Percentiles rank a stretch among this genome's conserved stretches.
Conservation (phyloP, 2,888 invertebrate species). For the Metallyticus violacea region DNA sequence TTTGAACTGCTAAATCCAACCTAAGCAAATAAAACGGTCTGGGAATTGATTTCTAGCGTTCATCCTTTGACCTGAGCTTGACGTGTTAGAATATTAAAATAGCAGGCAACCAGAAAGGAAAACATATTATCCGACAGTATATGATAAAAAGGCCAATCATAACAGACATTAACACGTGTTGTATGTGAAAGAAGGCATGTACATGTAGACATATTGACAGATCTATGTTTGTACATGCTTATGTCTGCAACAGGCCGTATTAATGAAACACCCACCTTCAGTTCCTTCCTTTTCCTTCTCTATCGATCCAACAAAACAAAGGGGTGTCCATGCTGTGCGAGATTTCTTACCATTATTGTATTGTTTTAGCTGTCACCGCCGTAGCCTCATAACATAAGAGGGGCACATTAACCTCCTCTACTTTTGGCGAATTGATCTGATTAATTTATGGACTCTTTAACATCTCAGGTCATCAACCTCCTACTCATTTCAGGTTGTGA, state of each 20-base stretch:
- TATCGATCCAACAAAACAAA: not conserved
- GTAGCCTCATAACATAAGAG: not conserved
- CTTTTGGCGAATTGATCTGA: too few relatives aligned
- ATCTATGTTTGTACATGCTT: not conserved
- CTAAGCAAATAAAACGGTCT: not conserved
- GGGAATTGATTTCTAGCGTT: not conserved
- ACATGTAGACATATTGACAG: not conserved
- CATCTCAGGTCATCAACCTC: too few relatives aligned
- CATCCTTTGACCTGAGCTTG: not conserved
- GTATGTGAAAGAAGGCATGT: not conserved
- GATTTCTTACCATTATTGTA: not conserved
- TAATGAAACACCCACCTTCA: not conserved
- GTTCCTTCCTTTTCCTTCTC: not conserved
- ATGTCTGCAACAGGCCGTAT: not conserved
- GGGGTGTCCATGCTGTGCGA: not conserved
- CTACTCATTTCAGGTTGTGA: too few relatives aligned
- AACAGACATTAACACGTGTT: not conserved
- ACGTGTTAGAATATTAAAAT: not conserved
- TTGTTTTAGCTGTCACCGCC: not conserved
- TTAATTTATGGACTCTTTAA: too few relatives aligned
- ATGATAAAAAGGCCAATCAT: not conserved
- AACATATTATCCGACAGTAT: not conserved
- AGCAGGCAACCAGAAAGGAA: not conserved
- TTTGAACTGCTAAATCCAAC: not conserved
- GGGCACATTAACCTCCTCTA: too few relatives aligned